Evolutionary conservation across 1,140 invertebrate genomes (phyloP), one percentile per base, ranked within the genome.

Genomic region (Hyphantria cunea): DNA sequence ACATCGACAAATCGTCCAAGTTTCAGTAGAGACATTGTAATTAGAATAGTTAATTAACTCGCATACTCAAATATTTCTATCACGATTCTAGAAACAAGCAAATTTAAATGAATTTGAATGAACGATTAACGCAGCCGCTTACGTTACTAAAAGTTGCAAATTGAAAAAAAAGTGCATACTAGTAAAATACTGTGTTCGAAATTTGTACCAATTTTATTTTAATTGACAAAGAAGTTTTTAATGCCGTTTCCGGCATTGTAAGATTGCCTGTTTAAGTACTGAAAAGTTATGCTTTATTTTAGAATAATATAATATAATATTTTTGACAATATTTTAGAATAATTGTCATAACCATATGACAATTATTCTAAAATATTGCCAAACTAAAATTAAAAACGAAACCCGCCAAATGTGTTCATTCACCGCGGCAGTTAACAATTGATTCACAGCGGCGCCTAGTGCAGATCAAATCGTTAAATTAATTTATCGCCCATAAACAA

Each of bases 31-130:
- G 11, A 5, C 51, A 9, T 31, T 53, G 12, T 32, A 12, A 42
- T 15, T 17, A 41, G 10, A 42, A 53, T 53, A 17, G 41, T 53
- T 53, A 53, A 53, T 53, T 42, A 31, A 42, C 51, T 42, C 7
- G 15, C 37, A 31, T 42, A 53, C 42, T 42, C 42, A 53, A 53
- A 53, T 44, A 25, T 25, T 53, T 42, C 39, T 5, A 17, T n/a
- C 17, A 31, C 17, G 15, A 11, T 53, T 9, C 9, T 37, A 37
- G 8, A 37, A 31, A 31, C 10, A 15, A 15, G 51, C 15, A 53
- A 53, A 42, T 53, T 42, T 53, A 31, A 42, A 53, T 53, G 37
- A 53, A 53, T 53, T 53, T 25, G 37, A 42, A n/a, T 10, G 39
- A 53, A 42, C 15, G 15, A 12, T 6, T 14, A 53, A 53, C 48